Conservation (phyloP, 2,888 invertebrate genomes). For the Brachypalpus laphriformis region DNA sequence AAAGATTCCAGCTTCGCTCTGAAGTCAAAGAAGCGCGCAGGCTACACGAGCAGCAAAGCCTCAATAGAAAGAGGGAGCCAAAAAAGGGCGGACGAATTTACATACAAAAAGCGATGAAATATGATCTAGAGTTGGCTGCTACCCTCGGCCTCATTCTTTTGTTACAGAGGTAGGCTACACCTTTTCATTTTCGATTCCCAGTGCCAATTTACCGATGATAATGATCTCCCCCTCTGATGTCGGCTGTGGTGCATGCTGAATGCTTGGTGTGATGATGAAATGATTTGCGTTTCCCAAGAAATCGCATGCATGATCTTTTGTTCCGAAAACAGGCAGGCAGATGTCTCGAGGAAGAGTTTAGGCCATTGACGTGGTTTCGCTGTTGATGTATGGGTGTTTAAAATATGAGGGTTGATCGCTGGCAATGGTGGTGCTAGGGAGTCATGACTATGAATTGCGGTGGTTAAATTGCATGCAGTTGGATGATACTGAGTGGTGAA, state of each 20-base stretch:
- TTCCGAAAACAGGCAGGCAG: conserved; percentile 47
- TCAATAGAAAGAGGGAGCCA: conserved; percentile 33
- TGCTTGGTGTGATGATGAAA: conserved; percentile 59
- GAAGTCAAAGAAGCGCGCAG: background rate
- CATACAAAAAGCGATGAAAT: conserved; percentile 36
- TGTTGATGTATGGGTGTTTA: background rate
- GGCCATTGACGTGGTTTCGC: conserved; percentile 31
- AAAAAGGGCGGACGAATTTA: conserved; percentile 57
- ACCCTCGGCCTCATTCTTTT: conserved; percentile 57
- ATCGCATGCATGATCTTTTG: conserved; percentile 64
- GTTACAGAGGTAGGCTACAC: conserved; percentile 49
- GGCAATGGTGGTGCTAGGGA: conserved; percentile 16
- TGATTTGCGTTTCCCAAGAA: conserved; percentile 71
- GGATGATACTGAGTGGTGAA: conserved; percentile 11
- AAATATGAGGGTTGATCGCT: conserved; percentile 29
- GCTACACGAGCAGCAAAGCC: background rate
- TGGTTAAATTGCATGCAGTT: background rate
- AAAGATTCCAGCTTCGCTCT: conserved; percentile 22
- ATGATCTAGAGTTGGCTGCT: background rate
- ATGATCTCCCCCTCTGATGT: conserved; percentile 51
- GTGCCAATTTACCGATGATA: conserved; percentile 65
- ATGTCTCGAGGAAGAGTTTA: conserved; percentile 31
- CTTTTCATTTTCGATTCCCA: conserved; percentile 61
- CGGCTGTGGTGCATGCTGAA: conserved; percentile 16
- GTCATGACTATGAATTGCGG: background rate